phyloP scores from a whole-genome alignment of 1,140 invertebrate species.

The Drusus annulatus region DNA sequence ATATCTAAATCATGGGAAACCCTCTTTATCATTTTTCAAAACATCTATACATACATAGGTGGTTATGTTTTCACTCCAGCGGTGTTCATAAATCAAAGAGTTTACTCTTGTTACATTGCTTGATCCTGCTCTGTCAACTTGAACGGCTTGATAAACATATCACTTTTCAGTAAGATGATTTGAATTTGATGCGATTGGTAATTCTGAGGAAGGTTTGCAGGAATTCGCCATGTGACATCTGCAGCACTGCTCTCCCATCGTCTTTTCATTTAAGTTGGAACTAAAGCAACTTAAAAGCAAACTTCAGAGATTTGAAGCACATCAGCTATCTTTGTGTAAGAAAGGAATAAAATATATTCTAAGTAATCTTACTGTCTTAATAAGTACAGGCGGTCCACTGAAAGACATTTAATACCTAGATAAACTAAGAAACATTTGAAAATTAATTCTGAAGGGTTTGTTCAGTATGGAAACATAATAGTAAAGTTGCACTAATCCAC shows the following conservation, averaged over 20 bases:
- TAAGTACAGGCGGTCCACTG: constrained; percentile 29
- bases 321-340: background rate
- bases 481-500: too few species aligned
- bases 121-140: too few species aligned
- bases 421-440: background rate
- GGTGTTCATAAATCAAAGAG: background rate
- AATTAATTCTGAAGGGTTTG: background rate
- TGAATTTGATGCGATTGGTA: too few species aligned
- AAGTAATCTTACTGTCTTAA: constrained; percentile 33
- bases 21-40: background rate
- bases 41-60: background rate
- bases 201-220: too few species aligned
- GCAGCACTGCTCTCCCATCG: too few species aligned
- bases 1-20: background rate
- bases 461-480: background rate
- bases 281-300: background rate
- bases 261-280: too few species aligned
- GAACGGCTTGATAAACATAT: too few species aligned
- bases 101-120: too few species aligned
- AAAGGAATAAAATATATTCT: constrained; percentile 24
- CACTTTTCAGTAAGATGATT: too few species aligned
- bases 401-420: background rate
- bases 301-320: background rate
- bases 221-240: too few species aligned
- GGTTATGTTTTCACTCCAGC: background rate